Base-by-base conservation (phyloP, 2,888 invertebrate genomes). In the Drosophila cyrtoloma region DNA sequence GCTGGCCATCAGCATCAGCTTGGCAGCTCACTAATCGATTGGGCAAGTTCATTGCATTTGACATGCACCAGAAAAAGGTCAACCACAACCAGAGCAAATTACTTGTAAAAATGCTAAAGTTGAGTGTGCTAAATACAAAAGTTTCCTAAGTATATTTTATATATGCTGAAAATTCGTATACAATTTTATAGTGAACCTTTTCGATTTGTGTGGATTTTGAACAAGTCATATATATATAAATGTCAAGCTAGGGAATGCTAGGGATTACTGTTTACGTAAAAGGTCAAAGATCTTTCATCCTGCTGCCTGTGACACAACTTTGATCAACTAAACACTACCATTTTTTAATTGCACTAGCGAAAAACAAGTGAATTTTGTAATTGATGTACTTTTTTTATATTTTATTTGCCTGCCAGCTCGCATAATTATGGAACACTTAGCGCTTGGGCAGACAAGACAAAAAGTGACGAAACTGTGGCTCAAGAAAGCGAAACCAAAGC, bases 351-450 rank as follows among this genome's bases (percentile, higher is more conserved):
- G 16, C 26, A 26, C 26, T 2, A 47, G 1, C 16, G 1, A 47
- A 5, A 47, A n/a, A 32, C 69, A 35, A 57, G 32, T 44, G n/a
- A 16, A 35, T 69, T 66, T 66, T 56, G 81, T 59, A 86, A 86
- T 71, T 63, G 55, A 47, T 60, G 62, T 76, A 66, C 50, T 62
- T 57, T 50, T 58, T 73, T 59, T 26, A 12, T 28, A 35, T 39
- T 69, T 74, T 56, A 64, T 59, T 71, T 70, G 32, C 28, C 22
- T 39, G 57, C 55, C 65, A 70, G 72, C 47, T 67, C 37, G 51
- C 47, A 78, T 72, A 88, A 75, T 88, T 86, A 78, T 88, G 84
- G 71, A 86, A 72, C 75, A 73, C 77, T 84, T 84, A 75, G 84
- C 80, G 80, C 83, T 82, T 82, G 71, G 79, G 68, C 81, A 80